These are phyloP conservation scores for Azemiops feae DNA, from an alignment of 2,113 vertebrate genomes.

Conservation along the genomic window DNA sequence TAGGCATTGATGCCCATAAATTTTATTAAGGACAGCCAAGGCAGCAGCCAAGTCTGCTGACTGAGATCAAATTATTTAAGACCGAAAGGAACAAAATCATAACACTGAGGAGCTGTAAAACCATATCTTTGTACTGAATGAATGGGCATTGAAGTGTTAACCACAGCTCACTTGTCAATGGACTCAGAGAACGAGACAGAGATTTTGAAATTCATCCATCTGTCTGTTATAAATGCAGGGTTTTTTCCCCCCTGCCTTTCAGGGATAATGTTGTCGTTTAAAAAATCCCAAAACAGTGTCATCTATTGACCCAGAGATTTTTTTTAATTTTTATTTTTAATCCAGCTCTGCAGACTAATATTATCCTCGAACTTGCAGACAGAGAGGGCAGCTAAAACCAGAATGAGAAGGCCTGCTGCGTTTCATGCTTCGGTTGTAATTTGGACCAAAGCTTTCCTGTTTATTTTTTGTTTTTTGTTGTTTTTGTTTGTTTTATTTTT, in stretches of 20 bases:
- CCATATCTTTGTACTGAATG: background rate
- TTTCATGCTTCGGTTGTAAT: background rate
- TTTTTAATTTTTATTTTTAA: background rate
- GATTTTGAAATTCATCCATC: background rate
- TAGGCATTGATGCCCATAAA: background rate
- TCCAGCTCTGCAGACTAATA: background rate
- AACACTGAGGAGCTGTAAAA: background rate
- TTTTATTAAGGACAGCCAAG: background rate
- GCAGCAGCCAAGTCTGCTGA: background rate
- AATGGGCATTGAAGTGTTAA: background rate
- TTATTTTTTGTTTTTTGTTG: background rate
- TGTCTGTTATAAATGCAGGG: background rate
- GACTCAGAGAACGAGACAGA: background rate
- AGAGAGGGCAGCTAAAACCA: background rate
- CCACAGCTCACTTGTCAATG: background rate
- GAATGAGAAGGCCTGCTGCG: no score
- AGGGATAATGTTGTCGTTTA: background rate
- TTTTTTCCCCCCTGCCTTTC: background rate
- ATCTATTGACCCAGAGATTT: background rate
- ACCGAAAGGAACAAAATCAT: background rate
- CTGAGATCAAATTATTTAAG: background rate
- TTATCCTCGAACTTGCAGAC: background rate
- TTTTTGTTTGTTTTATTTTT: background rate
- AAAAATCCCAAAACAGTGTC: background rate
- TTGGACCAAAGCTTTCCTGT: background rate